Conservation (phyloP, 2,888 invertebrate genomes). For the Blera fallax region DNA sequence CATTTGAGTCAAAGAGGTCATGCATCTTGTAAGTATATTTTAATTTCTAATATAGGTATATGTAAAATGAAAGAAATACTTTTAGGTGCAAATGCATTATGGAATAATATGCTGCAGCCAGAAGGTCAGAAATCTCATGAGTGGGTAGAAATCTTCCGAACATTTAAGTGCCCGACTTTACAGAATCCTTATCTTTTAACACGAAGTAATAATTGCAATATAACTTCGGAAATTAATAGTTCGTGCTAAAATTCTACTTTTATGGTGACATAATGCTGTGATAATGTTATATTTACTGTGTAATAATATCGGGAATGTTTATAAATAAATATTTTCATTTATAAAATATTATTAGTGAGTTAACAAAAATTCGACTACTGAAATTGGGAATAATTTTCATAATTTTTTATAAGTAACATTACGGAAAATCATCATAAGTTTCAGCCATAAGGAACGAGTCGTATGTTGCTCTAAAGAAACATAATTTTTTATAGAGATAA, state of each 20-base stretch:
- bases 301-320: too few species aligned
- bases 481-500: too few species aligned
- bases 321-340: too few species aligned
- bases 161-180: constrained; percentile 78
- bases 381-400: too few species aligned
- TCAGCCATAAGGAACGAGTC: too few species aligned
- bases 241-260: not conserved
- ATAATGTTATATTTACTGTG: too few species aligned
- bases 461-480: too few species aligned
- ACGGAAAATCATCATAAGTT: too few species aligned
- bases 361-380: too few species aligned
- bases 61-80: not conserved
- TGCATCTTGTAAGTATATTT: constrained; percentile 82
- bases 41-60: not conserved
- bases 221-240: not conserved
- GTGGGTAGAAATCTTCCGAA: constrained; percentile 75
- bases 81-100: constrained; percentile 83
- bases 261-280: too few species aligned
- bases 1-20: constrained; percentile 85
- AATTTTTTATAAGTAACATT: too few species aligned
- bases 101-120: constrained; percentile 85
- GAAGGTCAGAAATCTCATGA: constrained; percentile 82
- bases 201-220: constrained; percentile 75
- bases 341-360: too few species aligned
- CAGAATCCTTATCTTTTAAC: constrained; percentile 78